Evolutionary conservation across 2,113 vertebrate species (phyloP).

Genomic region (Clinocottus analis): DNA sequence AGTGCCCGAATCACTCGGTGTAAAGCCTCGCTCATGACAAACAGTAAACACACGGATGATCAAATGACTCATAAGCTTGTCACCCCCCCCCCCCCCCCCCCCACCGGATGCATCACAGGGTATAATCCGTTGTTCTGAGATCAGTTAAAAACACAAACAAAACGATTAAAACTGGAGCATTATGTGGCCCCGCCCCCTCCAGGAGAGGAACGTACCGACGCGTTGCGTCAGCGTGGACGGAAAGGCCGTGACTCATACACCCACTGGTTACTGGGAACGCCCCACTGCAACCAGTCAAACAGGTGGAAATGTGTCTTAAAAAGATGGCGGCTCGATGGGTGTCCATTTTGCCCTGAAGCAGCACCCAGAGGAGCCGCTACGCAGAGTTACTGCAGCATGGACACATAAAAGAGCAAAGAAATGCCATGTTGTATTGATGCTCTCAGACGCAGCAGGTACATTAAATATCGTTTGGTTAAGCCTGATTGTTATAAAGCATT

Average conservation of each 20-base stretch:
- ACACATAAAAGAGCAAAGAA: too few species aligned
- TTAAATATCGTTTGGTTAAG: constrained; percentile 22
- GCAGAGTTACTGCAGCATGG: too few species aligned
- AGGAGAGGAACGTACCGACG: constrained; percentile 4
- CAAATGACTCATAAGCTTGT: constrained; percentile 48
- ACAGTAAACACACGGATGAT: constrained; percentile 56
- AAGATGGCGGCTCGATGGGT: not conserved
- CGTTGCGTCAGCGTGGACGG: not conserved
- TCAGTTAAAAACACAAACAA: constrained; percentile 58
- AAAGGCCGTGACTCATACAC: not conserved
- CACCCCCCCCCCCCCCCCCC: constrained; percentile 1
- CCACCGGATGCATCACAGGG: not conserved
- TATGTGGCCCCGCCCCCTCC: constrained; percentile 5
- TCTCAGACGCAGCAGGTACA: not conserved
- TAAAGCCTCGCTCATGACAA: constrained; percentile 34
- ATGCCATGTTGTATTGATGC: not conserved
- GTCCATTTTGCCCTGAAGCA: too few species aligned
- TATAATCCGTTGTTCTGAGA: constrained; percentile 50
- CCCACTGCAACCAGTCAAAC: not conserved
- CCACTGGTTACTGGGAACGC: not conserved
- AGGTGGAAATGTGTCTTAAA: not conserved
- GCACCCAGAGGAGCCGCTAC: too few species aligned
- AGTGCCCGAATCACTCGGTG: not conserved
- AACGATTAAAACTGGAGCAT: constrained; percentile 34
- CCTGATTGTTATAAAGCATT: constrained; percentile 30